Evolutionary conservation across 2,797 vertebrate species (phyloP).

Genomic region (Pseudochirops corinnae): DNA sequence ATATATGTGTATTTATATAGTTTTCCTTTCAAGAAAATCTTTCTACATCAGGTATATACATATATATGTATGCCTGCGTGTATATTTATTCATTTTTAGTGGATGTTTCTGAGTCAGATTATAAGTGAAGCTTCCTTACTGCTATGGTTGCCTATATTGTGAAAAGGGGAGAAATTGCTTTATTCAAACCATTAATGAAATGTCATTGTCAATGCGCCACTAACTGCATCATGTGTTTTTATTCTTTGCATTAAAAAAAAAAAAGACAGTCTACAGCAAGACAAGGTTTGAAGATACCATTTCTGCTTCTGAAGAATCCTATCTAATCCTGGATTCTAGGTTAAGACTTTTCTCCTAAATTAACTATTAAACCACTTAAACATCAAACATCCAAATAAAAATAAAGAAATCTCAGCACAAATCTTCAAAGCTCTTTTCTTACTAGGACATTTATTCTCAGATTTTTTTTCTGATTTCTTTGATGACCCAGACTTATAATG

Average conservation of each 20-base stretch:
- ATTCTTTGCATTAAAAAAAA: constrained; percentile 73
- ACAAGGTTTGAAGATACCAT: constrained; percentile 56
- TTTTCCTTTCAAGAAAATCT: constrained; percentile 53
- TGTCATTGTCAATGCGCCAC: constrained; percentile 82
- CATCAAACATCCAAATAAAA: constrained; percentile 26
- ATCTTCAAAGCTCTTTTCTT: background rate
- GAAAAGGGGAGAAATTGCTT: constrained; percentile 79
- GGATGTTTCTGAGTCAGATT: constrained; percentile 61
- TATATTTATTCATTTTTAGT: constrained; percentile 62
- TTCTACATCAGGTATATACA: constrained; percentile 60
- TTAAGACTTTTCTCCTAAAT: constrained; percentile 40
- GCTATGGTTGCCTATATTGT: constrained; percentile 41
- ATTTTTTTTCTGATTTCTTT: constrained; percentile 13
- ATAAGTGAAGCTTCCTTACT: constrained; percentile 14
- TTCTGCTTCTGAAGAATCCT: constrained; percentile 35
- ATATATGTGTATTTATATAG: constrained; percentile 4
- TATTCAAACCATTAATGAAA: constrained; percentile 84
- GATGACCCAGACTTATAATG: background rate
- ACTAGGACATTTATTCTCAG: background rate
- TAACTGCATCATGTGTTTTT: constrained; percentile 65
- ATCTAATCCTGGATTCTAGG: constrained; percentile 35
- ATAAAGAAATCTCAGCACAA: constrained; percentile 9
- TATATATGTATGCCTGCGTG: constrained; percentile 10
- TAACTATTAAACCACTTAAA: constrained; percentile 54
- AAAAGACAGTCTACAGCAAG: constrained; percentile 48